Conservation (phyloP, 2,113 vertebrate genomes). For the Cavia porcellus region DNA sequence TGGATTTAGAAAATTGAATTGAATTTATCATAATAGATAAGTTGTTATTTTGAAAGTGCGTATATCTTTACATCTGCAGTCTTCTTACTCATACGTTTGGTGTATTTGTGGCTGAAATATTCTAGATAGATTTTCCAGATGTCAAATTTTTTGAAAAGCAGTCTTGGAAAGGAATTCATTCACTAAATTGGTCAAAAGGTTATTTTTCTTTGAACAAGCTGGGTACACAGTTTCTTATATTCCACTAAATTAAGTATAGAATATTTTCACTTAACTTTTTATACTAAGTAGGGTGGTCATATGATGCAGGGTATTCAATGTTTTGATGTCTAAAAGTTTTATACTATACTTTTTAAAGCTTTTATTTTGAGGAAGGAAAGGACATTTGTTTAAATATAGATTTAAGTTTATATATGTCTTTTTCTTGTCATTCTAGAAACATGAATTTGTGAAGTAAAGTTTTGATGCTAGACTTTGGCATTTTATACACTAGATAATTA, state of each 20-base stretch:
- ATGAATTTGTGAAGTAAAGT: slow-evolving; percentile 74
- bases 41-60: slow-evolving; percentile 39
- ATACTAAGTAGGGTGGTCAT: slow-evolving; percentile 61
- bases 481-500: slow-evolving; percentile 76
- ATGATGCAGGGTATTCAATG: slow-evolving; percentile 70
- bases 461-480: slow-evolving; percentile 74
- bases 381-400: slow-evolving; percentile 66
- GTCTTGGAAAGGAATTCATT: slow-evolving; percentile 65
- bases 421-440: slow-evolving; percentile 66
- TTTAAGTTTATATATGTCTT: slow-evolving; percentile 71
- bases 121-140: slow-evolving; percentile 61
- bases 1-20: slow-evolving; percentile 46
- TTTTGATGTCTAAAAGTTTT: slow-evolving; percentile 75
- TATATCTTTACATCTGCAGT: slow-evolving; percentile 29
- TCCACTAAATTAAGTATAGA: slow-evolving; percentile 57
- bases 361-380: slow-evolving; percentile 66
- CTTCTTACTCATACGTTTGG: background rate
- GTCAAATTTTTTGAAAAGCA: slow-evolving; percentile 56
- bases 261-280: slow-evolving; percentile 55
- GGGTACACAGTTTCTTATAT: slow-evolving; percentile 51
- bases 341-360: slow-evolving; percentile 75
- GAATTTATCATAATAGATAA: slow-evolving; percentile 51
- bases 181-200: slow-evolving; percentile 62
- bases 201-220: slow-evolving; percentile 64
- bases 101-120: slow-evolving; percentile 29